Base-by-base conservation (phyloP, 1,140 invertebrate genomes). In the Lepeophtheirus salmonis region DNA sequence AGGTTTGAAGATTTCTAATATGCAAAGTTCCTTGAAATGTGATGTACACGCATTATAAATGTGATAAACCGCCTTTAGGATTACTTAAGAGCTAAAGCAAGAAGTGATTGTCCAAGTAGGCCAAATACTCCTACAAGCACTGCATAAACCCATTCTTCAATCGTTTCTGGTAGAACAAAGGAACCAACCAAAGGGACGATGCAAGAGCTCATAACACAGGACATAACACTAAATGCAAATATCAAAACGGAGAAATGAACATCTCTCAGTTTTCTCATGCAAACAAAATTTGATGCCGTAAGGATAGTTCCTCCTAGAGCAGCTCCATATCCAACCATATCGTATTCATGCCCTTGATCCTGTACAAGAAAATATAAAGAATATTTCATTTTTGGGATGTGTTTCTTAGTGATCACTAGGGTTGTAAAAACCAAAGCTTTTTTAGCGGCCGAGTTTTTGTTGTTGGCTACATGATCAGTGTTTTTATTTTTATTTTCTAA, bases 171-270 rank as follows among this genome's bases (percentile, higher is more conserved):
- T n/a, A 57, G 16, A 17, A 23, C 25, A 17, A 57, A 57, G 3
- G 21, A 20, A 12, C 23, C 55, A 2, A 30, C 25, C 2, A 57
- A 18, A 25, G 55, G 23, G 14, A 57, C 55, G 26, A 57, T 12
- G 23, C 6, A 20, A 30, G 55, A 25, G 16, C 55, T 57, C 55
- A 57, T 24, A 30, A 57, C 17, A 3, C 55, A 20, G 20, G 55
- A 57, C 55, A 57, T 57, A 17, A 57, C 21, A 26, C 20, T 24
- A 18, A 57, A 57, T 21, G 55, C 55, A 41, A 57, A 57, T 24
- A 57, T 57, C 3, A 57, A 23, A 23, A 57, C 55, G 6, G 55
- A 57, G 25, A 57, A 57, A 41, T 57, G 55, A 18, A 57, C 55
- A 26, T 57, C 22, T 2, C 55, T 13, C 2, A 57, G 26, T n/a